A percentile compares a stretch with the other conserved stretches of the same genome.
Conservation (phyloP, 2,797 vertebrate genomes). For the Enteromius treurensis region DNA sequence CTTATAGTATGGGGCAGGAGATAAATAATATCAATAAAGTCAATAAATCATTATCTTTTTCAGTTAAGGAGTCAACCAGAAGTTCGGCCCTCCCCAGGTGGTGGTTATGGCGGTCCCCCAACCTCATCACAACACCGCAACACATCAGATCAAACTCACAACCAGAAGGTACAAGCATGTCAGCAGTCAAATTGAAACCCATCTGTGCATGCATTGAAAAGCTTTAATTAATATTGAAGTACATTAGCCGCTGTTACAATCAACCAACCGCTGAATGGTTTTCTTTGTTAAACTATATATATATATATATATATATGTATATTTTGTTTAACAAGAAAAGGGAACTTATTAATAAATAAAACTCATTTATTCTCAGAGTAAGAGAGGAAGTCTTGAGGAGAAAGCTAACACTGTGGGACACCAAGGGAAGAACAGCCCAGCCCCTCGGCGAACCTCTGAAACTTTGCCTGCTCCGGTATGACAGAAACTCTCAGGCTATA, state of each 20-base stretch:
- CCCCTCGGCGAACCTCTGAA: slow-evolving; percentile 64
- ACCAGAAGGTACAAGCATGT: slow-evolving; percentile 54
- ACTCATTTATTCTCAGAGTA: slow-evolving; percentile 59
- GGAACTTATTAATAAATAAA: not conserved
- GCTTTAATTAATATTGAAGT: slow-evolving; percentile 24
- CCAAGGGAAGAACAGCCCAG: slow-evolving; percentile 65
- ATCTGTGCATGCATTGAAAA: slow-evolving; percentile 32
- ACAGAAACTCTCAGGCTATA: not conserved
- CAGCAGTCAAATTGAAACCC: not conserved
- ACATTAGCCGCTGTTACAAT: not conserved
- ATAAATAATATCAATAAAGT: not conserved
- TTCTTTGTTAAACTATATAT: not conserved
- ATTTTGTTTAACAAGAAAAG: not conserved
- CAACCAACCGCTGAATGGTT: not conserved
- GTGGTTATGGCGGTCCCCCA: slow-evolving; percentile 41
- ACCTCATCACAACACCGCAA: slow-evolving; percentile 55
- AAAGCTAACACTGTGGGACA: slow-evolving; percentile 69
- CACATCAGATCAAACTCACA: slow-evolving; percentile 67
- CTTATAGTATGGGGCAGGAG: not conserved
- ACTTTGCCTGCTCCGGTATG: slow-evolving; percentile 62
- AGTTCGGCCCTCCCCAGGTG: slow-evolving; percentile 16
- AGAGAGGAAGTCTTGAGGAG: slow-evolving; percentile 67
- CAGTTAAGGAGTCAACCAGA: slow-evolving; percentile 39
- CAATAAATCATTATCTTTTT: not conserved
- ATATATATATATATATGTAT: not conserved